Conservation (phyloP, 2,797 vertebrate species). For the Mormyrus proboscirostris region DNA sequence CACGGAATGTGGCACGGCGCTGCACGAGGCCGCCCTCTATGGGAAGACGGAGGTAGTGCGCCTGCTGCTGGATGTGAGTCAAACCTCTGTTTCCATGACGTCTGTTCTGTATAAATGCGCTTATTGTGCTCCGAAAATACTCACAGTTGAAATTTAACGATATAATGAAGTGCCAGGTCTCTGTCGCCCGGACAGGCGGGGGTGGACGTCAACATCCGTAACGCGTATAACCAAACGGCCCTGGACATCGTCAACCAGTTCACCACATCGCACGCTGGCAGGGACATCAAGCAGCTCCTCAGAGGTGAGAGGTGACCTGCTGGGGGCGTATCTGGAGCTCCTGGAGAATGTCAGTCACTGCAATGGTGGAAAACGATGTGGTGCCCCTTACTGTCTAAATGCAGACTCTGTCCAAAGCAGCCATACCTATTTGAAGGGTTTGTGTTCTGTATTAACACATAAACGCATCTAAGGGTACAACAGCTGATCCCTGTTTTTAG, state of each 20-base stretch:
- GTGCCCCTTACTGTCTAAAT: background rate
- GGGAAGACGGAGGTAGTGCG: conserved; percentile 92
- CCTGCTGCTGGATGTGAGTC: conserved; percentile 81
- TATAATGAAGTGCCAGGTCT: background rate
- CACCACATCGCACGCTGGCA: conserved; percentile 87
- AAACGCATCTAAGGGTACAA: background rate
- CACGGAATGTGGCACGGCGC: conserved; percentile 83
- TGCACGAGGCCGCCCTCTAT: conserved; percentile 85
- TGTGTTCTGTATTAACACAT: background rate
- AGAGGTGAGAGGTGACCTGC: conserved; percentile 63
- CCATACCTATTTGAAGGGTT: background rate
- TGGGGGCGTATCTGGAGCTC: background rate
- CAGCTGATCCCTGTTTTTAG: background rate
- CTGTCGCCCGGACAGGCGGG: conserved; percentile 49
- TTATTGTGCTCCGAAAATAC: background rate
- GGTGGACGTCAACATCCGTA: conserved; percentile 79
- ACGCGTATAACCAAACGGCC: conserved; percentile 91
- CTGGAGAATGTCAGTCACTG: background rate
- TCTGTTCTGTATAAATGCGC: background rate
- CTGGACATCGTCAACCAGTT: conserved; percentile 97
- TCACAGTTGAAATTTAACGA: background rate
- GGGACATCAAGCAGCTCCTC: conserved; percentile 91
- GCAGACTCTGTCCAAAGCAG: background rate
- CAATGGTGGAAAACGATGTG: background rate
- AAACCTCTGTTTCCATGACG: background rate